These are phyloP conservation scores for Lathamus discolor DNA, from an alignment of 2,113 vertebrate genomes.

Conservation along the genomic window DNA sequence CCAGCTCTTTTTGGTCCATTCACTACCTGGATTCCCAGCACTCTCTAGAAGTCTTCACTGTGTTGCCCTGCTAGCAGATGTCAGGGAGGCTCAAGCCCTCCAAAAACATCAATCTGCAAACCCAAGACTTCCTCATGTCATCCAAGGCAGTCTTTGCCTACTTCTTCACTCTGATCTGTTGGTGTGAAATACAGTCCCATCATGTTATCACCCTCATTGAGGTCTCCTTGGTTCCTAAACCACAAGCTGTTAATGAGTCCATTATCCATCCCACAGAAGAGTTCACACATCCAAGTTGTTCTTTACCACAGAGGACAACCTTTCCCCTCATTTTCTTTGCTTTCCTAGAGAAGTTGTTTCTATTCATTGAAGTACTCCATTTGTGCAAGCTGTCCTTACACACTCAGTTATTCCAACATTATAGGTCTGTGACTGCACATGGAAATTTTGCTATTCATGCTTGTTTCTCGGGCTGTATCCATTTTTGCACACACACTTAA, in stretches of 20 bases:
- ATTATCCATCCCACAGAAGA: background rate
- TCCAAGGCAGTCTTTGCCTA: background rate
- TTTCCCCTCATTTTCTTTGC: background rate
- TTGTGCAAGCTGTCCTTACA: background rate
- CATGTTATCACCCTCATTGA: background rate
- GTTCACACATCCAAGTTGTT: background rate
- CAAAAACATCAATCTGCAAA: background rate
- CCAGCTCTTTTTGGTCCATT: background rate
- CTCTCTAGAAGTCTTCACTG: background rate
- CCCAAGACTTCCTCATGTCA: background rate
- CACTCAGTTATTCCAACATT: background rate
- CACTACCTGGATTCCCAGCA: background rate
- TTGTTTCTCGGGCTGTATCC: background rate
- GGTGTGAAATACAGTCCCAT: background rate
- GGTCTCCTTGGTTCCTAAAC: background rate
- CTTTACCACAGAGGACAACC: background rate
- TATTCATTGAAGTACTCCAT: background rate
- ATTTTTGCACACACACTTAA: background rate
- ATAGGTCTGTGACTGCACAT: background rate
- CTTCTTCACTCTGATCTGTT: background rate
- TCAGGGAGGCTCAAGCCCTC: background rate
- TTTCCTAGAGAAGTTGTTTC: background rate
- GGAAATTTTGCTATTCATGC: background rate
- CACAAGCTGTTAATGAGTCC: background rate
- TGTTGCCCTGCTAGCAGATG: fast-evolving